Evolutionary conservation across 2,888 invertebrate genomes (phyloP).

Genomic region (Rhaphigaster nebulosa): DNA sequence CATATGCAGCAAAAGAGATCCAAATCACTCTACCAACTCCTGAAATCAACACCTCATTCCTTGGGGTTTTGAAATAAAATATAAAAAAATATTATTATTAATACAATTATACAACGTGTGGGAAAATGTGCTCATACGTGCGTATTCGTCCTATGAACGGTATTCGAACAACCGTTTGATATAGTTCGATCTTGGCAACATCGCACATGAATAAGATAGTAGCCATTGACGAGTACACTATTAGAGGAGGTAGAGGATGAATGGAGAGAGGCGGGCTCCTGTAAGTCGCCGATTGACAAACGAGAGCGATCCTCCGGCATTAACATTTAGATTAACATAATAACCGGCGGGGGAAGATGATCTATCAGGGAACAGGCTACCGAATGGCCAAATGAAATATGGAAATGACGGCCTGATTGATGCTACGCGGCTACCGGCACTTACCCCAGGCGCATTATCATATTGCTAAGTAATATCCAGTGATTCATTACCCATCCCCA

Average conservation of each 20-base stretch:
- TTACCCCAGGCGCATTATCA: conserved; percentile 63
- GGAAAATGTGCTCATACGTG: no score
- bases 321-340: conserved; percentile 65
- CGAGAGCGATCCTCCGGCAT: conserved; percentile 59
- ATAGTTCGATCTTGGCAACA: neutral
- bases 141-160: no score
- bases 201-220: neutral
- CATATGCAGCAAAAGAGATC: no score
- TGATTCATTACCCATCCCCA: conserved; percentile 63
- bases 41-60: no score
- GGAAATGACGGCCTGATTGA: conserved; percentile 63
- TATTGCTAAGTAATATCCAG: conserved; percentile 64
- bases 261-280: conserved; percentile 27
- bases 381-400: conserved; percentile 63
- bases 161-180: neutral
- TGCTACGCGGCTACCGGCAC: conserved; percentile 63
- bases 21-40: no score
- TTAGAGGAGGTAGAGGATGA: neutral
- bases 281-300: conserved; percentile 52
- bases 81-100: no score
- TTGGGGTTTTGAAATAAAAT: no score
- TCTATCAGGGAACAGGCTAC: conserved; percentile 27
- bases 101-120: no score
- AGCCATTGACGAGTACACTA: conserved; percentile 28
- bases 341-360: conserved; percentile 56